Evolutionary conservation across 2,888 invertebrate species (phyloP).

Genomic region (Mongoloraphidia duomilia): DNA sequence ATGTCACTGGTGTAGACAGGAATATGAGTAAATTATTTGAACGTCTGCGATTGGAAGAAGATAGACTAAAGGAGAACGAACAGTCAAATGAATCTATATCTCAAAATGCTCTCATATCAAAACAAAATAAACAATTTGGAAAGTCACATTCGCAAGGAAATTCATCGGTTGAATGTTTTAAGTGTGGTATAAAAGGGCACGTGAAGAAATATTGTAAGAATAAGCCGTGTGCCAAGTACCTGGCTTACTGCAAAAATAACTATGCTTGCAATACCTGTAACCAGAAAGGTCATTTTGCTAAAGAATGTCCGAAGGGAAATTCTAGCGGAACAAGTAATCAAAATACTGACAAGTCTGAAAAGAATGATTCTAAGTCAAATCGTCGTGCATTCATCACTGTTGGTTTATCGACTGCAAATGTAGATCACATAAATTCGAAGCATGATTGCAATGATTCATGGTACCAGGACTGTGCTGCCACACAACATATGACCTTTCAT

Average conservation of each 20-base stretch:
- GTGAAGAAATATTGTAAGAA: constrained; percentile 14
- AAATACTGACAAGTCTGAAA: background rate
- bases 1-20: background rate
- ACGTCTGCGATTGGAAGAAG: constrained; percentile 1
- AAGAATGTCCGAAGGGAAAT: constrained; percentile 10
- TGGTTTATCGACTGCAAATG: constrained; percentile 7
- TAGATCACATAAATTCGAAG: constrained; percentile 6
- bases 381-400: constrained; percentile 6
- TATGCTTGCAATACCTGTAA: constrained; percentile 18
- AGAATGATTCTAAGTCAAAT: background rate
- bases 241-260: constrained; percentile 17
- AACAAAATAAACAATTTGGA: too few species aligned
- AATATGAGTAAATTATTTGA: background rate
- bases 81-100: background rate
- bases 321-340: too few species aligned
- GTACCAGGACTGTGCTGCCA: constrained; percentile 7
- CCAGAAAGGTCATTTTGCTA: constrained; percentile 17
- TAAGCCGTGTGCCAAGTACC: constrained; percentile 15
- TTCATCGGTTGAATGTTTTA: constrained; percentile 10
- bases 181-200: constrained; percentile 14
- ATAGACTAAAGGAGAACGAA: background rate
- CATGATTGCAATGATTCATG: constrained; percentile 4
- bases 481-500: constrained; percentile 7
- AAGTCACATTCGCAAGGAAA: background rate
- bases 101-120: background rate